Conservation (phyloP, 1,140 invertebrate genomes). For the Batillaria attramentaria region DNA sequence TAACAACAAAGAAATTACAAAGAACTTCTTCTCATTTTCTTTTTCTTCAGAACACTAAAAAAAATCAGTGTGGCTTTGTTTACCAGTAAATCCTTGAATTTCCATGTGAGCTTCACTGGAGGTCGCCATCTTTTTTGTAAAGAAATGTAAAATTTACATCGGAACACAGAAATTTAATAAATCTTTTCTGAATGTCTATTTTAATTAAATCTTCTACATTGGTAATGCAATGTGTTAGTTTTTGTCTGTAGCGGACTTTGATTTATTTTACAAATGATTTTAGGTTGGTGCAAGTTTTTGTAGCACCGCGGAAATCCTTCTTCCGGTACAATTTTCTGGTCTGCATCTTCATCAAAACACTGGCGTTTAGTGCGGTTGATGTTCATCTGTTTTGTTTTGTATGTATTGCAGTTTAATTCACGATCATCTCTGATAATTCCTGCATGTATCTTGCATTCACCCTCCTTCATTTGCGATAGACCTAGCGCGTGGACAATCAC, state of each 20-base stretch:
- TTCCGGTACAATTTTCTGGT: too few relatives aligned
- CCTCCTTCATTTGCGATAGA: too few relatives aligned
- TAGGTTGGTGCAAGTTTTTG: too few relatives aligned
- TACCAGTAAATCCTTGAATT: not conserved
- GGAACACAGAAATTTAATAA: not conserved
- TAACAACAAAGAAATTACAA: not conserved
- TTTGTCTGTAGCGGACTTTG: not conserved
- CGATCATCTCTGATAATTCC: too few relatives aligned
- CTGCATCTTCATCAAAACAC: too few relatives aligned
- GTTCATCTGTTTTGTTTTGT: too few relatives aligned
- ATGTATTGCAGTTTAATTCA: too few relatives aligned
- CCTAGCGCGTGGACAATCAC: too few relatives aligned
- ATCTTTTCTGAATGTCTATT: not conserved
- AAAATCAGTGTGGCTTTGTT: not conserved
- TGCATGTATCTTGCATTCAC: too few relatives aligned
- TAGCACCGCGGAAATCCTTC: too few relatives aligned
- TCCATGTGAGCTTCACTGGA: conserved; percentile 1
- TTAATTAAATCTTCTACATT: not conserved
- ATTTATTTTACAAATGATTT: not conserved
- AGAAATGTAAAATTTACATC: not conserved
- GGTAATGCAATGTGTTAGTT: not conserved
- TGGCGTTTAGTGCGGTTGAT: too few relatives aligned
- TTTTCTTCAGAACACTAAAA: not conserved
- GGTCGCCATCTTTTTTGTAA: not conserved
- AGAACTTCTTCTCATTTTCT: not conserved